Conservation (phyloP, 2,797 vertebrate species). For the Sebastolobus alascanus region DNA sequence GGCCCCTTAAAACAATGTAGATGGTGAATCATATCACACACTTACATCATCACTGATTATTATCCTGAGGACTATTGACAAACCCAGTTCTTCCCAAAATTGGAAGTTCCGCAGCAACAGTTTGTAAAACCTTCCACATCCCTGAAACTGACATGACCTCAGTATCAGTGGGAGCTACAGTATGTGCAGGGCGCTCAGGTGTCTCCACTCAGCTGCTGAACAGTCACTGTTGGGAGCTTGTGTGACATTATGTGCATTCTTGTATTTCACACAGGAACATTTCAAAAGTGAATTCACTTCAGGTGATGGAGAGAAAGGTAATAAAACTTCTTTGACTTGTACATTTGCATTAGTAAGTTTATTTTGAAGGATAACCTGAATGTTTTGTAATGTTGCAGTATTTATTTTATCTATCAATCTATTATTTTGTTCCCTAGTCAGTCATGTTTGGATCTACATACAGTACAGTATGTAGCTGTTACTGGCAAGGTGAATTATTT, state of each 20-base stretch:
- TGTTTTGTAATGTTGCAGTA: neutral
- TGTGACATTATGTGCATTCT: slow-evolving; percentile 26
- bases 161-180: neutral
- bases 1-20: neutral
- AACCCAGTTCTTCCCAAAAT: neutral
- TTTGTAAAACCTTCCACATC: neutral
- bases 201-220: neutral
- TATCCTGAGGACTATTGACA: neutral
- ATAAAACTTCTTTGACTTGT: neutral
- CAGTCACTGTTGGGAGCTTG: neutral
- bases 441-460: neutral
- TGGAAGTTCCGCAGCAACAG: neutral
- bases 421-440: neutral
- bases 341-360: neutral
- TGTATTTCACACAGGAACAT: slow-evolving; percentile 86
- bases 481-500: neutral
- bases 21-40: too few relatives aligned
- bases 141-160: neutral
- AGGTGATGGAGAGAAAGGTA: slow-evolving; percentile 94
- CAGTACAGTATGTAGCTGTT: neutral
- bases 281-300: slow-evolving; percentile 96
- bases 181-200: too few relatives aligned
- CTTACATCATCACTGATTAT: neutral
- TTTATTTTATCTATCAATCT: neutral
- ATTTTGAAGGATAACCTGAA: neutral